phyloP scores from a whole-genome alignment of 2,113 vertebrate species.

The Butorides virescens region DNA sequence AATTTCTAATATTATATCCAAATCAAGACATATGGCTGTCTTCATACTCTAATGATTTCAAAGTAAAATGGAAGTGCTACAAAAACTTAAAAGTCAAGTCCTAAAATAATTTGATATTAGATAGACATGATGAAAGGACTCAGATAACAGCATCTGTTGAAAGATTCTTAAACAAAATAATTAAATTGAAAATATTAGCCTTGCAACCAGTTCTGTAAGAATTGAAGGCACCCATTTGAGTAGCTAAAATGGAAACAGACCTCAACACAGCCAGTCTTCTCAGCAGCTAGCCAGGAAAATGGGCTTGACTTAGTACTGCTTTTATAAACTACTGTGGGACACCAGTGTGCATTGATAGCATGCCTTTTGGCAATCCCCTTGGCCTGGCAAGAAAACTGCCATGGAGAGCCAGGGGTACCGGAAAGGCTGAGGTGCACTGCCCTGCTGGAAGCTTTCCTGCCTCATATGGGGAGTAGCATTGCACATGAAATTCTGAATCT shows the following conservation, averaged over 20 bases:
- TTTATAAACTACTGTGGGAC: accelerated
- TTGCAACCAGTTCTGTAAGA: not conserved
- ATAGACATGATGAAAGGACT: not conserved
- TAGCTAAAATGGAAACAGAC: not conserved
- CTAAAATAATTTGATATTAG: not conserved
- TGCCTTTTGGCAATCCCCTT: not conserved
- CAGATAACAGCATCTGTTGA: not conserved
- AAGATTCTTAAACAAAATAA: not conserved
- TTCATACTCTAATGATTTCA: not conserved
- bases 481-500: not conserved
- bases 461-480: not conserved
- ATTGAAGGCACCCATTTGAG: not conserved
- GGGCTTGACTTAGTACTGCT: not conserved
- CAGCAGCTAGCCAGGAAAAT: not conserved
- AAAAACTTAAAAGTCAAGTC: not conserved
- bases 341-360: accelerated
- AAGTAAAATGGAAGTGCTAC: not conserved
- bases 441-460: not conserved
- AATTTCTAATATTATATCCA: not conserved
- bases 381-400: not conserved
- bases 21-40: not conserved
- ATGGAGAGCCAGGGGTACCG: accelerated
- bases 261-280: not conserved
- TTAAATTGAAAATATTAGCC: not conserved
- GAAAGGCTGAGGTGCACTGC: not conserved